Conservation (phyloP, 1,140 invertebrate genomes). For the Onthophagus taurus region DNA sequence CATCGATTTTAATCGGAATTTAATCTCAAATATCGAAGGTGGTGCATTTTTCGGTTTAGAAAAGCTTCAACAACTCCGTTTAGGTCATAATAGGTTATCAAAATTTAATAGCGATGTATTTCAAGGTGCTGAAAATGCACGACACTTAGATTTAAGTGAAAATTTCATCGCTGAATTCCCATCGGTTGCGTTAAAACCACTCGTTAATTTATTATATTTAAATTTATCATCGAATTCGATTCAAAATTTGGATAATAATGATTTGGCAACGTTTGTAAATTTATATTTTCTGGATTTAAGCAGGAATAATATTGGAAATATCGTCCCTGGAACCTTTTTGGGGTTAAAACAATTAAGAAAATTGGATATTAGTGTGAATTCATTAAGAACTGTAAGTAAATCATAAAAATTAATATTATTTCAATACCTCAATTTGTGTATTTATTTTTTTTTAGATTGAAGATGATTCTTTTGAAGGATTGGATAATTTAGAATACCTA, state of each 20-base stretch:
- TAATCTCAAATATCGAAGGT: constrained; percentile 62
- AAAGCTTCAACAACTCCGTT: constrained; percentile 55
- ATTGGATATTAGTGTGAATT: constrained; percentile 77
- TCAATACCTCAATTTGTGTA: too few relatives aligned
- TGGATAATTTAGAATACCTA: constrained; percentile 65
- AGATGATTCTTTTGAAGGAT: constrained; percentile 73
- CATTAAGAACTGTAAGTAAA: constrained; percentile 65
- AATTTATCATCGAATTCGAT: constrained; percentile 79
- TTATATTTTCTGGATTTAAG: constrained; percentile 73
- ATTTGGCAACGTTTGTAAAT: constrained; percentile 52
- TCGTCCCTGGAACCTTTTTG: constrained; percentile 70
- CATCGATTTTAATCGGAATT: constrained; percentile 69
- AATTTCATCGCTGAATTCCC: constrained; percentile 80
- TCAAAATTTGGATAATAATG: constrained; percentile 55
- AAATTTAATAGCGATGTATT: constrained; percentile 75
- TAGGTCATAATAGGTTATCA: constrained; percentile 64
- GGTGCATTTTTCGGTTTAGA: constrained; percentile 58
- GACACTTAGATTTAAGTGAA: constrained; percentile 70
- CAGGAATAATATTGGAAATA: constrained; percentile 70
- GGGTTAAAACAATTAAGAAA: constrained; percentile 58
- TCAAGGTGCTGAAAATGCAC: constrained; percentile 60
- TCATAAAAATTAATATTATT: not conserved
- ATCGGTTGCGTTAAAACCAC: constrained; percentile 57
- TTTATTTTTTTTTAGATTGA: constrained; percentile 56
- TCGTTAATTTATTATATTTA: constrained; percentile 57